Base-by-base conservation (phyloP, 2,888 invertebrate genomes). In the Heliothis peltigera region DNA sequence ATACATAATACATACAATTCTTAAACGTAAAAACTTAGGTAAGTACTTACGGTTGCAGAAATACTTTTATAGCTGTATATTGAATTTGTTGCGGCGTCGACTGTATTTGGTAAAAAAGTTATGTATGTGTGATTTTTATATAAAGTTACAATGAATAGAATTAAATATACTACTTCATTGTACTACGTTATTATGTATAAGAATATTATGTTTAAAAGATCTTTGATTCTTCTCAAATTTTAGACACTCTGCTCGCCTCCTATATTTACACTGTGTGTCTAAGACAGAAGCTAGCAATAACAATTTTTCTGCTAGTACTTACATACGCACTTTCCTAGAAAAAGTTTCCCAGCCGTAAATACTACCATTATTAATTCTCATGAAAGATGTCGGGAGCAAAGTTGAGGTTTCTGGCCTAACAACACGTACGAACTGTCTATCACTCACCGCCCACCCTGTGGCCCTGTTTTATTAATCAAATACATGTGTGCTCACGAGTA, bases 1-100 rank as follows among this genome's bases (percentile, higher is more conserved):
- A 79, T 78, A 77, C 80, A 78, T 80, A 73, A 70, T 70, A 80
- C 80, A 80, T 76, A 76, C 63, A 79, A 64, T 76, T 60, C 69
- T 70, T 70, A 69, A 73, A 77, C 73, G 66, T 53, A 73, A 69
- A 76, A 79, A 79, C 74, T 78, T 77, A 70, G 67, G 66, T 67
- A 70, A 79, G 73, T 67, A 67, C 73, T 21, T 32, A 18, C 44
- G 64, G 48, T 63, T 52, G 57, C 12, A 39, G 19, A 32, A 55
- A 54, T 70, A 55, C 52, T 56, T 63, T 62, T 6, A 1, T 18
- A 19, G 44, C 44, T 67, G 53, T 77, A 59, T 48, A 51, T 17
- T 56, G 15, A 56, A 49, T 48, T 17, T 64, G 65, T 70, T 21
- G 17, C 43, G n/a, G 21, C 42, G 8, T 12, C 44, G 49, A 54